Percentiles rank a stretch among this genome's conserved stretches.
These are phyloP conservation scores for Phyllotreta cruciferae DNA, from an alignment of 2,888 invertebrate genomes.

Conservation along the genomic window DNA sequence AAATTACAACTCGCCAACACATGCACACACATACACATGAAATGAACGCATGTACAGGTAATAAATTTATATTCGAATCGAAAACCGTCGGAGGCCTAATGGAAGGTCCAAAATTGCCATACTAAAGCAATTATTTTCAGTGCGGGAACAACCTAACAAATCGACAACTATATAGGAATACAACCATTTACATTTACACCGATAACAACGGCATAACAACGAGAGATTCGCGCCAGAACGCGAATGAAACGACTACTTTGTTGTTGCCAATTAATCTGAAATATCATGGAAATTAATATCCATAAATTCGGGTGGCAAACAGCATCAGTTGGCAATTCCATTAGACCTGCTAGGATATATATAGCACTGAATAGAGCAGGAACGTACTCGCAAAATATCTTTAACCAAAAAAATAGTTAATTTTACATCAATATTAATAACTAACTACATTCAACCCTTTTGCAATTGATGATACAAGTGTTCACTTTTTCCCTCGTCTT, in stretches of 20 bases:
- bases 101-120: slow-evolving; percentile 24
- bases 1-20: no score
- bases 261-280: slow-evolving; percentile 50
- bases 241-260: slow-evolving; percentile 34
- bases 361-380: no score
- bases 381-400: no score
- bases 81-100: slow-evolving; percentile 16
- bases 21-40: no score
- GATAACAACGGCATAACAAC: slow-evolving; percentile 2
- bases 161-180: slow-evolving; percentile 35
- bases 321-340: slow-evolving; percentile 57
- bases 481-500: no score
- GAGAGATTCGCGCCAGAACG: slow-evolving; percentile 14
- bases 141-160: slow-evolving; percentile 21
- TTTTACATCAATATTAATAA: no score
- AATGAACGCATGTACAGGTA: not conserved
- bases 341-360: slow-evolving; percentile 46
- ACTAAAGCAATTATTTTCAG: slow-evolving; percentile 28
- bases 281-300: slow-evolving; percentile 57
- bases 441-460: no score
- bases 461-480: no score
- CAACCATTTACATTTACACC: slow-evolving; percentile 10
- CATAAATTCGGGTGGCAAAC: slow-evolving; percentile 58
- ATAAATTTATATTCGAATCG: slow-evolving; percentile 18
- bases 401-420: no score